A percentile compares a stretch with the other conserved stretches of the same genome.
Evolutionary conservation across 2,888 invertebrate genomes (phyloP).

Genomic region (Caenorhabditis sulstoni): DNA sequence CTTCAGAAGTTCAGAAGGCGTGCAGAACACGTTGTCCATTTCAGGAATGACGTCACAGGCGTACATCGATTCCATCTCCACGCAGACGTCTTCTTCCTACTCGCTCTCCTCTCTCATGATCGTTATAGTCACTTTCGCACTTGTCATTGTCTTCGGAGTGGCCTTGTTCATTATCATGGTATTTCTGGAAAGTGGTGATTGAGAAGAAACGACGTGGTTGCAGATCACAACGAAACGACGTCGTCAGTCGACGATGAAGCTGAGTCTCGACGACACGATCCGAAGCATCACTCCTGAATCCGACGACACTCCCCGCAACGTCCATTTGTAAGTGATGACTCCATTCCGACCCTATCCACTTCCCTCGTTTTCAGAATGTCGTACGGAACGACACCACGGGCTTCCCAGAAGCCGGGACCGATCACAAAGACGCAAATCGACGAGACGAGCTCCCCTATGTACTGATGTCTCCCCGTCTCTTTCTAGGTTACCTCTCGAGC

Average conservation of each 20-base stretch:
- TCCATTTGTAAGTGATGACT: slow-evolving; percentile 48
- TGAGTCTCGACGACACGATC: slow-evolving; percentile 47
- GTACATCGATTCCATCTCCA: slow-evolving; percentile 56
- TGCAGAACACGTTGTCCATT: not conserved
- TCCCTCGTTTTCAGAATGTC: slow-evolving; percentile 50
- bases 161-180: slow-evolving; percentile 56
- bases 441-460: slow-evolving; percentile 52
- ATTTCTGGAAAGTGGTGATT: not conserved
- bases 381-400: slow-evolving; percentile 43
- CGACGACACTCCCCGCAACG: slow-evolving; percentile 37
- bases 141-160: slow-evolving; percentile 31
- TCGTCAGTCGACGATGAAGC: slow-evolving; percentile 54
- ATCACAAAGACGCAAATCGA: slow-evolving; percentile 53
- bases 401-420: slow-evolving; percentile 47
- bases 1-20: not conserved
- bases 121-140: slow-evolving; percentile 36
- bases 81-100: slow-evolving; percentile 28
- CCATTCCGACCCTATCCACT: not conserved
- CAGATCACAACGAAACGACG: slow-evolving; percentile 50
- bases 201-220: not conserved
- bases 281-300: slow-evolving; percentile 50
- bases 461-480: slow-evolving; percentile 10
- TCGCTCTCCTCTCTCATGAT: slow-evolving; percentile 56
- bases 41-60: slow-evolving; percentile 53
- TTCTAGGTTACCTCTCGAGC: slow-evolving; percentile 53